Evolutionary conservation across 2,888 invertebrate species (phyloP).

Genomic region (Lasioglossum pauxillum): DNA sequence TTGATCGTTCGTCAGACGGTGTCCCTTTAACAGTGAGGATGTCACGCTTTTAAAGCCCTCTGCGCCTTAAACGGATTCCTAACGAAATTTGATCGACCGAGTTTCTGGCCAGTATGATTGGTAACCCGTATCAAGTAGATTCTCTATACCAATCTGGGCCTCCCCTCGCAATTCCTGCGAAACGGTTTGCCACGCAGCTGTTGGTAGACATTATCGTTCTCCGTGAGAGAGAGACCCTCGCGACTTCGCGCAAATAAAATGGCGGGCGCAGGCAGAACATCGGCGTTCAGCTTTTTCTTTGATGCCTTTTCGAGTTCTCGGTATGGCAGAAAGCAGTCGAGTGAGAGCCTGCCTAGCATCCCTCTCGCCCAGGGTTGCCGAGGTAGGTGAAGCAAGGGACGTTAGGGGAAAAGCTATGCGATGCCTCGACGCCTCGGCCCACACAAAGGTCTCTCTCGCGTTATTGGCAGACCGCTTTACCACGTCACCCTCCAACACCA

Average conservation of each 20-base stretch:
- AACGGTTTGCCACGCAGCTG: conserved; percentile 66
- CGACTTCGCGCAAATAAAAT: conserved; percentile 78
- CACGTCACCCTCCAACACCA: conserved; percentile 73
- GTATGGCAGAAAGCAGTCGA: conserved; percentile 74
- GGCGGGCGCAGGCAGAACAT: conserved; percentile 68
- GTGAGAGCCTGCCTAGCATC: conserved; percentile 75
- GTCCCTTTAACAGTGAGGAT: conserved; percentile 11
- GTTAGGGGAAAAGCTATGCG: conserved; percentile 71
- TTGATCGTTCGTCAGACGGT: neutral
- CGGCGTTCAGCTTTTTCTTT: conserved; percentile 78
- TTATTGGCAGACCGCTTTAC: conserved; percentile 78
- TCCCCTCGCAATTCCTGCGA: conserved; percentile 52
- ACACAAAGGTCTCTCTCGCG: conserved; percentile 75
- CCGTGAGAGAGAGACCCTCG: conserved; percentile 49
- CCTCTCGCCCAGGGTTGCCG: conserved; percentile 68
- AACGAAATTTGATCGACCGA: conserved; percentile 49
- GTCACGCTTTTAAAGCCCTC: conserved; percentile 17
- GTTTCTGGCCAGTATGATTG: conserved; percentile 31
- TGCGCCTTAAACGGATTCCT: conserved; percentile 32
- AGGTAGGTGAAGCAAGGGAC: conserved; percentile 59
- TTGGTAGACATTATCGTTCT: conserved; percentile 71
- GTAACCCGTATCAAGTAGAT: conserved; percentile 41
- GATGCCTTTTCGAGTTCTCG: conserved; percentile 77
- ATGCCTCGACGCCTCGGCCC: conserved; percentile 78
- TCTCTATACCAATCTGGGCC: conserved; percentile 48